A percentile compares a stretch with the other conserved stretches of the same genome.
phyloP scores from a whole-genome alignment of 2,888 invertebrate species.

The Plusia festucae region DNA sequence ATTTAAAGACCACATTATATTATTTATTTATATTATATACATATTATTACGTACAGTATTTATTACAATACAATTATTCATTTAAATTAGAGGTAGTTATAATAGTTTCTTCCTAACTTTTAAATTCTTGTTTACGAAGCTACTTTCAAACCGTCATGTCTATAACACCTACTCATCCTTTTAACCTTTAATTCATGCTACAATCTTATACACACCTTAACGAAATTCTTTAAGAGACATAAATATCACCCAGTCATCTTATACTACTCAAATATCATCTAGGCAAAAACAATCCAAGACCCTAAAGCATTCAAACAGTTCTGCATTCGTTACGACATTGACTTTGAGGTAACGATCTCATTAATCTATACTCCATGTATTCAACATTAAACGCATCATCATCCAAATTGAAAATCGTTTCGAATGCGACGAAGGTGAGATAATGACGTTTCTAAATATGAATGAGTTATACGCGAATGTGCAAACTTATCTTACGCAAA shows the following conservation, averaged over 20 bases:
- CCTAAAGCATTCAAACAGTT: neutral
- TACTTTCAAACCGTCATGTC: no score
- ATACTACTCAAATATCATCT: conserved; percentile 1
- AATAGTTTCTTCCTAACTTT: no score
- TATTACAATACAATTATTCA: no score
- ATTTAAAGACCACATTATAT: no score
- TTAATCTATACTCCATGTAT: neutral
- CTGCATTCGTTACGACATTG: neutral
- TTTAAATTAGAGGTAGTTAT: no score
- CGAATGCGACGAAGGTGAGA: neutral
- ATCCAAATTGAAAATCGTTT: neutral
- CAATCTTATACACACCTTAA: neutral
- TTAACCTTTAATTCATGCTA: neutral
- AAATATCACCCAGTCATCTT: no score
- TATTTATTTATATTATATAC: no score
- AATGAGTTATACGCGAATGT: neutral
- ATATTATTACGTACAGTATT: no score
- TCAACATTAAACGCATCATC: neutral
- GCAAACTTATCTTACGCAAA: neutral
- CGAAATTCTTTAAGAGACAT: neutral
- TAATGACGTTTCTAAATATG: neutral
- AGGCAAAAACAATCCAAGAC: neutral
- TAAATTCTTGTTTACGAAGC: no score
- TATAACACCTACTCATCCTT: no score
- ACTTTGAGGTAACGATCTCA: neutral